Evolutionary conservation across 2,797 vertebrate species (phyloP).

Genomic region (Sebastes itinus): DNA sequence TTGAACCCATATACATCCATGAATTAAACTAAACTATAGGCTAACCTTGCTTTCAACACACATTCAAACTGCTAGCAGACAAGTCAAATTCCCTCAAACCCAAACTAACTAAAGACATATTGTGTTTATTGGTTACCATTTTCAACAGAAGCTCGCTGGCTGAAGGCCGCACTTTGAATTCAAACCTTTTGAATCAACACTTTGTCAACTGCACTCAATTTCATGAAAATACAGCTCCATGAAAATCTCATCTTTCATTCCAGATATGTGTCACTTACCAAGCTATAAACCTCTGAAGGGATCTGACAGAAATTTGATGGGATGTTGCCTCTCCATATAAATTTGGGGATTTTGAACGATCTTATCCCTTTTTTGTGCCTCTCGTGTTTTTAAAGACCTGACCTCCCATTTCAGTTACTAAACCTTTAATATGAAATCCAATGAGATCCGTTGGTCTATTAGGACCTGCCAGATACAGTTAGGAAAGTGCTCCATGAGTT

Average conservation of each 20-base stretch:
- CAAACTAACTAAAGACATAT: not conserved
- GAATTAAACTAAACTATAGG: not conserved
- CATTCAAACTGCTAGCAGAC: conserved; percentile 26
- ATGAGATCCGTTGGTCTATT: conserved; percentile 26
- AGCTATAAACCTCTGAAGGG: not conserved
- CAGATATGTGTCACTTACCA: conserved; percentile 3
- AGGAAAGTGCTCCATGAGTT: conserved; percentile 35
- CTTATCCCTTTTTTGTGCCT: conserved; percentile 1
- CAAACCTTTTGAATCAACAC: conserved; percentile 14
- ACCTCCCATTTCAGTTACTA: conserved; percentile 31
- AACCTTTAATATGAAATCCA: conserved; percentile 51
- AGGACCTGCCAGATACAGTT: conserved; percentile 51
- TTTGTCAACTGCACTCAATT: conserved; percentile 13
- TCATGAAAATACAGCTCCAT: conserved; percentile 24
- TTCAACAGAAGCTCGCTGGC: not conserved
- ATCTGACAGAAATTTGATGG: conserved; percentile 27
- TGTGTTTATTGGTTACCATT: not conserved
- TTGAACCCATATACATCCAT: not conserved
- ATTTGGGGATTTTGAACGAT: conserved; percentile 1
- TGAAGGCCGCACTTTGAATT: not conserved
- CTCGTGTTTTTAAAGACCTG: conserved; percentile 22
- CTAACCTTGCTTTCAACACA: not conserved
- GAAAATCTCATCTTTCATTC: conserved; percentile 27
- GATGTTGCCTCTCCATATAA: conserved; percentile 10
- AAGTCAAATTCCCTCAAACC: not conserved